Percentiles rank a stretch among this genome's conserved stretches.
Conservation (phyloP, 2,797 vertebrate species). For the Jordanella pulchra region DNA sequence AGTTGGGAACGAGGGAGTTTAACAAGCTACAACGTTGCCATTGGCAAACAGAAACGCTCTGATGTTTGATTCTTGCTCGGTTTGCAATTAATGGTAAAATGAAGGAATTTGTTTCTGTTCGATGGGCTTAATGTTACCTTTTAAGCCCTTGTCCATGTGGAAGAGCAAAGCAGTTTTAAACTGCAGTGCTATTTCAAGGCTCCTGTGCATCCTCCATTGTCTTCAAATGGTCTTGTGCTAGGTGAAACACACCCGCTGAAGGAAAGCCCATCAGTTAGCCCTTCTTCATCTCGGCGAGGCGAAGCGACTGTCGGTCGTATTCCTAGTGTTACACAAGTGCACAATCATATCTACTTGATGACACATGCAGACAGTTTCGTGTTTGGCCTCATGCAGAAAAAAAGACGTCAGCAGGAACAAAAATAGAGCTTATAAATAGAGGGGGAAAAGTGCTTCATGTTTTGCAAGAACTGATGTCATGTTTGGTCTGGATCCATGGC, state of each 20-base stretch:
- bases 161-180: slow-evolving; percentile 47
- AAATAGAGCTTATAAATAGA: slow-evolving; percentile 70
- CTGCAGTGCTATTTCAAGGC: slow-evolving; percentile 36
- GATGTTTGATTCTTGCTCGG: too few relatives aligned
- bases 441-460: slow-evolving; percentile 60
- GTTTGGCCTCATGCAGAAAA: slow-evolving; percentile 7
- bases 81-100: neutral
- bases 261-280: slow-evolving; percentile 53
- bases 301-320: slow-evolving; percentile 45
- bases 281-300: slow-evolving; percentile 40
- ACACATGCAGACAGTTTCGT: neutral
- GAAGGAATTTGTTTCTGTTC: neutral
- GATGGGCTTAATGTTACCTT: neutral
- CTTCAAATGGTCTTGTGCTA: slow-evolving; percentile 67
- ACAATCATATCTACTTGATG: slow-evolving; percentile 8
- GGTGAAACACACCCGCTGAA: slow-evolving; percentile 58
- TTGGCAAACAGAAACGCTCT: neutral
- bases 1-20: neutral
- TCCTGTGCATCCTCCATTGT: slow-evolving; percentile 61
- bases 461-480: slow-evolving; percentile 74
- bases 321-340: slow-evolving; percentile 15
- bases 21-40: too few relatives aligned
- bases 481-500: slow-evolving; percentile 68
- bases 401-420: slow-evolving; percentile 63
- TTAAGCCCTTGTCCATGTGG: slow-evolving; percentile 10